Evolutionary conservation across 92 coral and sea anemone genomes (phyloP), one percentile per base, ranked within the genome.

Genomic region (Chrysogorgia sp.): DNA sequence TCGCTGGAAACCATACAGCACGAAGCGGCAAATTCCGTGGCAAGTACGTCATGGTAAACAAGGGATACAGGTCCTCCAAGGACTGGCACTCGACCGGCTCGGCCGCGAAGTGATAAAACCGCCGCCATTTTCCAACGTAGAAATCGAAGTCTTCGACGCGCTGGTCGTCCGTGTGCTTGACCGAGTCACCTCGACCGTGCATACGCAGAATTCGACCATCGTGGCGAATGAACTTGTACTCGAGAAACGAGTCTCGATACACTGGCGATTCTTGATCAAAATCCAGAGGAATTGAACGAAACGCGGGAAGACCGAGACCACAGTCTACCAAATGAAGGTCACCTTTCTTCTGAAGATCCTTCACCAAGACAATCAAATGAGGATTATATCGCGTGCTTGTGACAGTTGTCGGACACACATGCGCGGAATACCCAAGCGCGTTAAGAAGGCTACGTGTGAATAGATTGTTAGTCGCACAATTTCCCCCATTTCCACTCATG

Each of bases 211-310:
- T 63, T 30, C 31, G 6, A 34, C 34, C 70, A 63, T n/a, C 45
- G n/a, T 20, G 47, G 9, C 24, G 40, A 24, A 63, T 31, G 45
- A 63, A 29, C 45, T 63, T 63, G 70, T 63, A 63, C n/a, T 63
- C 70, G 3, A 63, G 70, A 63, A 63, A 63, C 19, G 70, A 63
- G 34, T 63, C 70, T 1, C 31, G 40, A 21, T 63, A 63, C 2
- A 63, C 70, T 29, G 70, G 40, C 3, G 70, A 63, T 63, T 63
- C 70, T 34, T 63, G 41, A 45, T 63, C 23, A 63, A 63, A 63
- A 34, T 63, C 31, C 34, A 63, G 47, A 29, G 70, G 24, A 34
- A 63, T 30, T 23, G 70, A 13, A 13, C 47, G 45, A 63, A 63
- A 31, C 31, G 70, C 29, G 5, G 70, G 70, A 0, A 63, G 47